These are phyloP conservation scores for Cylas formicarius DNA, from an alignment of 1,140 invertebrate genomes.

Conservation along the genomic window DNA sequence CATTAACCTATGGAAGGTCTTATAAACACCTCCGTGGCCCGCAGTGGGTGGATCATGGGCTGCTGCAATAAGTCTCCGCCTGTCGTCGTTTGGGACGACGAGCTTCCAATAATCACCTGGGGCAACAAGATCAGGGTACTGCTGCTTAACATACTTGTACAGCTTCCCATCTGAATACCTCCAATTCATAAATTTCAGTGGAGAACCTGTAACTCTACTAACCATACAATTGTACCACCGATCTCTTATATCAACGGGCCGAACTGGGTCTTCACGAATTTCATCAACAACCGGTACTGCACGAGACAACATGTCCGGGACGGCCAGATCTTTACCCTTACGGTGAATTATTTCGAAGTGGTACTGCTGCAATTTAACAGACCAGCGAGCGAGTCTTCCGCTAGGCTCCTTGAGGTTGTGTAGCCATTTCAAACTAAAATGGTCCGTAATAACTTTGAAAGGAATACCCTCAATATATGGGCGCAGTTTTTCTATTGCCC, in stretches of 20 bases:
- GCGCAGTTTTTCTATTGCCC: slow-evolving; percentile 40
- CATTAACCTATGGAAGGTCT: slow-evolving; percentile 17
- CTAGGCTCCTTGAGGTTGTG: slow-evolving; percentile 39
- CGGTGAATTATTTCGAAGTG: slow-evolving; percentile 27
- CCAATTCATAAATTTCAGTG: slow-evolving; percentile 11
- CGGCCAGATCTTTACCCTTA: not conserved
- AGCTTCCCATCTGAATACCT: slow-evolving; percentile 10
- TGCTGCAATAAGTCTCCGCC: slow-evolving; percentile 3
- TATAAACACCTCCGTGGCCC: slow-evolving; percentile 20
- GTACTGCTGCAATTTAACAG: slow-evolving; percentile 40
- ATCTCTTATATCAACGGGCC: too few species aligned
- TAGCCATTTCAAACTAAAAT: slow-evolving; percentile 44
- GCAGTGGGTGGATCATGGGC: slow-evolving; percentile 16
- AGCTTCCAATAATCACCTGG: slow-evolving; percentile 17
- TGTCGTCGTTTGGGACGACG: slow-evolving; percentile 14
- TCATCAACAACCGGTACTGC: not conserved
- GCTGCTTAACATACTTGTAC: slow-evolving; percentile 20
- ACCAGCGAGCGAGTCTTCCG: slow-evolving; percentile 43
- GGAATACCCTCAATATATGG: slow-evolving; percentile 40
- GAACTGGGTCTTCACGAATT: not conserved
- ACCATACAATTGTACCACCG: slow-evolving; percentile 12
- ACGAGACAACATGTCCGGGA: not conserved
- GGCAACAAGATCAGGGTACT: not conserved
- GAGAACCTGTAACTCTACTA: slow-evolving; percentile 5
- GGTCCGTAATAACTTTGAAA: slow-evolving; percentile 46